Evolutionary conservation across 2,113 vertebrate species (phyloP), one percentile per base, ranked within the genome.

Genomic region (Alosa alosa): DNA sequence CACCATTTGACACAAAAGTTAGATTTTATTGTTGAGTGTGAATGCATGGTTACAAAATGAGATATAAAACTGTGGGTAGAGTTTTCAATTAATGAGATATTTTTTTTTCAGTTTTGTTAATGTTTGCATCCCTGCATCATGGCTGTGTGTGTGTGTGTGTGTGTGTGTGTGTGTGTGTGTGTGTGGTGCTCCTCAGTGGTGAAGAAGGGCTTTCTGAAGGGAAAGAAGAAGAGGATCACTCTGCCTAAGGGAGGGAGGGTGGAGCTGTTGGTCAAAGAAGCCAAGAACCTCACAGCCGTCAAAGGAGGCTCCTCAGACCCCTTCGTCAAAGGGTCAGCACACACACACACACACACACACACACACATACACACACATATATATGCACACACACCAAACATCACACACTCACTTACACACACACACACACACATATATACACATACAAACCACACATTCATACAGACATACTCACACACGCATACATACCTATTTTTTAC

Each of bases 261-360:
- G 82, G 97, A 99, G 93, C 95, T 99, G 57, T 91, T 98, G 72
- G 95, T 99, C 88, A 99, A 99, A 93, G 97, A 98, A 93, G 98
- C 97, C 86, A 99, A 98, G 92, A 99, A 99, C 91, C 93, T 99
- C 84, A 99, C 97, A 1, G 97, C 97, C 0, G 97, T 98, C 86
- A 99, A 98, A 93, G 97, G 97, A 95, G 97, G 98, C 82, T 97
- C 96, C 10, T 99, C 98, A 5, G 98, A 99, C 90, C 96, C 96
- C 25, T 99, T 99, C 11, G 98, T 99, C 25, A 99, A 99, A 95
- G 98, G 98, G 98, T 98, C 92, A 89, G 94, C 72, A 0, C 18
- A 44, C n/a, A 45, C 47, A n/a, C 49, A 36, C 49, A 36, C 60
- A 18, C 44, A 18, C 31, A 47, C 25, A 55, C 82, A 83, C 49